Percentiles rank a stretch among this genome's conserved stretches.
These are phyloP conservation scores for Neopelma chrysocephalum DNA, from an alignment of 2,797 vertebrate genomes.

Conservation along the genomic window DNA sequence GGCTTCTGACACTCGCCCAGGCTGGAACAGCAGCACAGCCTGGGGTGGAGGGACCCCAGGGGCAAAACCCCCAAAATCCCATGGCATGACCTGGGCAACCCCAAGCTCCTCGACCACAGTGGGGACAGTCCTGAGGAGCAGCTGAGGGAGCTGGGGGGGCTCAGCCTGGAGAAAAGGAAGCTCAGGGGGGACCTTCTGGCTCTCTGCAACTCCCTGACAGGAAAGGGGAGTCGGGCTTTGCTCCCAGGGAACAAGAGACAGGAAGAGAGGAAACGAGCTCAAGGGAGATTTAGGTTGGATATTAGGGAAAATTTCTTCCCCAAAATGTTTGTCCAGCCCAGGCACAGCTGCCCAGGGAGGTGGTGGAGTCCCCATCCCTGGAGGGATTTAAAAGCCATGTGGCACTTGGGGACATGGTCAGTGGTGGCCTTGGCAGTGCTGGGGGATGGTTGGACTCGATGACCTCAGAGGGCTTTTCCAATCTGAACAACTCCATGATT, in stretches of 20 bases:
- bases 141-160: neutral
- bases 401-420: neutral
- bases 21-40: neutral
- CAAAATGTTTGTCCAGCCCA: neutral
- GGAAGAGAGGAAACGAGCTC: neutral
- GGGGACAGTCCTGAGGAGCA: neutral
- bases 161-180: neutral
- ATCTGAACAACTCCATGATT: neutral
- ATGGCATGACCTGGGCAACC: neutral
- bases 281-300: neutral
- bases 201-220: neutral
- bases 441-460: neutral
- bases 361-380: neutral
- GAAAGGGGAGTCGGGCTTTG: neutral
- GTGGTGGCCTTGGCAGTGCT: neutral
- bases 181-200: neutral
- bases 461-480: neutral
- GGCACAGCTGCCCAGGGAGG: neutral
- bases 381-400: neutral
- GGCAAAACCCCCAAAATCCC: neutral
- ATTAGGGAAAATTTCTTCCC: neutral
- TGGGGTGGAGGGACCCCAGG: neutral
- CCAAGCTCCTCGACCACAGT: neutral
- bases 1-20: neutral
- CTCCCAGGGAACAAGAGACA: neutral